A percentile compares a stretch with the other conserved stretches of the same genome.
These are phyloP conservation scores for Bacillus rossius DNA, from an alignment of 1,140 invertebrate species.

Conservation along the genomic window DNA sequence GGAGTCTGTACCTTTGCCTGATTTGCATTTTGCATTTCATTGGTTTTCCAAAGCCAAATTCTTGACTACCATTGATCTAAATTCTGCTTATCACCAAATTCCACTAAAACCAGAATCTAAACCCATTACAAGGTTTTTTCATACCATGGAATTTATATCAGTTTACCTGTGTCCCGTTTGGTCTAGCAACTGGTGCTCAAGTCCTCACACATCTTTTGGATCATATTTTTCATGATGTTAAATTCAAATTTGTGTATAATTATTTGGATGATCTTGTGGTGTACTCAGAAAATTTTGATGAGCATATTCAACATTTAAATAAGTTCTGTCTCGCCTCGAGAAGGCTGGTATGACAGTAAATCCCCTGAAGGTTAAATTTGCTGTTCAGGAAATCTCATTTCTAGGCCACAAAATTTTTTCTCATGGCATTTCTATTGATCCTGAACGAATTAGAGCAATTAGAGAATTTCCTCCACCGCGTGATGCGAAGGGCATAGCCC, in stretches of 20 bases:
- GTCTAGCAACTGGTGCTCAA: background rate
- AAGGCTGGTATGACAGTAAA: conserved; percentile 20
- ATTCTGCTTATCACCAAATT: background rate
- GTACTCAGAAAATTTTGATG: conserved; percentile 15
- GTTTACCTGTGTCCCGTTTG: background rate
- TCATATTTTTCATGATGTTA: background rate
- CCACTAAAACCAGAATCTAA: background rate
- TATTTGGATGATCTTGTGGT: conserved; percentile 36
- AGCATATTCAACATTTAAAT: conserved; percentile 18
- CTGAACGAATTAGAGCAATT: conserved; percentile 8
- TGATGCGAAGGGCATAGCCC: background rate
- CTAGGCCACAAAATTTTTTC: conserved; percentile 12
- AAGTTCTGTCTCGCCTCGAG: conserved; percentile 17
- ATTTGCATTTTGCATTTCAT: background rate
- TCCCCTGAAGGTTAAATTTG: conserved; percentile 14
- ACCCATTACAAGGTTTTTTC: background rate
- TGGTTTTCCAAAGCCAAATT: background rate
- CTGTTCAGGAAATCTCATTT: background rate
- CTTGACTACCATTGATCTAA: background rate
- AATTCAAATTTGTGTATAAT: background rate
- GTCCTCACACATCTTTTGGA: background rate
- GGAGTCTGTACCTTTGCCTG: background rate
- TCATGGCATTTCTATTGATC: conserved; percentile 1
- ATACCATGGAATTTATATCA: background rate
- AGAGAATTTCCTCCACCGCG: conserved; percentile 12